Conservation (phyloP, 1,140 invertebrate genomes). For the Aphidius gifuensis region DNA sequence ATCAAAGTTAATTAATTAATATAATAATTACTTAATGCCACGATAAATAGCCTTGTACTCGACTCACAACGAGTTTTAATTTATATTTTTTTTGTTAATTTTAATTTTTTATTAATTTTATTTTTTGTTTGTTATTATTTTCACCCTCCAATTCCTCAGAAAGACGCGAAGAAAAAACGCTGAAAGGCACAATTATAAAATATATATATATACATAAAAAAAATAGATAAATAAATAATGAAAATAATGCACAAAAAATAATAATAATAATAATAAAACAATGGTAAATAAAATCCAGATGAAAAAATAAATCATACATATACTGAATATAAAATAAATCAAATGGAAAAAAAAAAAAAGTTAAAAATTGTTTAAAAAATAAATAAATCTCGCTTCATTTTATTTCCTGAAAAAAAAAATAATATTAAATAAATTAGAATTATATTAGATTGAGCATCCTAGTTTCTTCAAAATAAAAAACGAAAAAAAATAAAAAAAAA, state of each 20-base stretch:
- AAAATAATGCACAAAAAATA: too few species aligned
- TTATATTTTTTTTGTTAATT: conserved; percentile 1
- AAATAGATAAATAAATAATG: too few species aligned
- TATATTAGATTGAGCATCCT: conserved; percentile 10
- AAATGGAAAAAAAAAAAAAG: too few species aligned
- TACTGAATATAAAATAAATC: too few species aligned
- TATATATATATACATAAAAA: not conserved
- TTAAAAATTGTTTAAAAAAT: too few species aligned
- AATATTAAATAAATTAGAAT: conserved; percentile 4
- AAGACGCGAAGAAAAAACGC: too few species aligned
- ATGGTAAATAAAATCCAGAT: too few species aligned
- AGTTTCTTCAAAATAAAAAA: conserved; percentile 2
- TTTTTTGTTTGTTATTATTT: not conserved
- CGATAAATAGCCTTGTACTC: conserved; percentile 17
- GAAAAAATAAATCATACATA: too few species aligned
- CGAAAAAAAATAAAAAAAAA: too few species aligned
- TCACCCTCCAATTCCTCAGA: too few species aligned
- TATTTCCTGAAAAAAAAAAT: not conserved
- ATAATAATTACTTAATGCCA: conserved; percentile 10
- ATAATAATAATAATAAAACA: too few species aligned
- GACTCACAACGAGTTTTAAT: not conserved
- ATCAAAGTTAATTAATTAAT: conserved; percentile 18
- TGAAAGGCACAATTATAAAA: not conserved
- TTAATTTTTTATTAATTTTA: not conserved
- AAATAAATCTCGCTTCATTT: not conserved